Evolutionary conservation across 92 coral and sea anemone genomes (phyloP).

Genomic region (Porites evermanni): DNA sequence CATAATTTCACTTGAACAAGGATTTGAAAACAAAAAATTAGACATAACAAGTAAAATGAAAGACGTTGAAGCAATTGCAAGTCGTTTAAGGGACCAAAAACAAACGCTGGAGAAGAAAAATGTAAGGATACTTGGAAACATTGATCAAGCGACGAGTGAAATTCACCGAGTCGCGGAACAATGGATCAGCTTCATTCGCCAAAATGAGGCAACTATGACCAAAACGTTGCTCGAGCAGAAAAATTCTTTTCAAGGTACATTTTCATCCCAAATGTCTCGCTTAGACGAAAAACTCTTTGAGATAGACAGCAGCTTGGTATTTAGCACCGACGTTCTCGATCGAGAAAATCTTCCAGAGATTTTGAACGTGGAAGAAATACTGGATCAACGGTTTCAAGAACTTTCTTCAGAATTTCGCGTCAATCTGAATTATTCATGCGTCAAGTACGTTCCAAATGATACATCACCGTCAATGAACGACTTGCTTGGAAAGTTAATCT

Average conservation of each 20-base stretch:
- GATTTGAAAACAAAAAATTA: conserved; percentile 2
- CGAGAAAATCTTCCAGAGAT: conserved; percentile 30
- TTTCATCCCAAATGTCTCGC: not conserved
- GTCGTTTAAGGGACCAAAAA: not conserved
- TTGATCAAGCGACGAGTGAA: conserved; percentile 8
- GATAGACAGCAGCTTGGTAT: conserved; percentile 9
- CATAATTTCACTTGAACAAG: conserved; percentile 15
- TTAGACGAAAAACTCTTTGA: not conserved
- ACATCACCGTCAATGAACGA: not conserved
- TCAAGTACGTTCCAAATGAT: not conserved
- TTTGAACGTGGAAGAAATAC: conserved; percentile 26
- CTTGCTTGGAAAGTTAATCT: not conserved
- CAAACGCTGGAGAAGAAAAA: not conserved
- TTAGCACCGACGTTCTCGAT: not conserved
- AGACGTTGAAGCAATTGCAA: not conserved
- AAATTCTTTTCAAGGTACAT: not conserved
- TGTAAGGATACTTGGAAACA: not conserved
- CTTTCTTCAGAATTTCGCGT: not conserved
- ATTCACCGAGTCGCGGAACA: not conserved
- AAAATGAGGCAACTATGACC: conserved; percentile 2
- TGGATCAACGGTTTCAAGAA: conserved; percentile 21
- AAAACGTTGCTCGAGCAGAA: conserved; percentile 11
- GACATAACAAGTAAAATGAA: conserved; percentile 1
- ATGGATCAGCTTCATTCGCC: conserved; percentile 6
- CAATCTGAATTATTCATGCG: not conserved